Base-by-base conservation (phyloP, 2,888 invertebrate species). In the Polylopha cassiicola region DNA sequence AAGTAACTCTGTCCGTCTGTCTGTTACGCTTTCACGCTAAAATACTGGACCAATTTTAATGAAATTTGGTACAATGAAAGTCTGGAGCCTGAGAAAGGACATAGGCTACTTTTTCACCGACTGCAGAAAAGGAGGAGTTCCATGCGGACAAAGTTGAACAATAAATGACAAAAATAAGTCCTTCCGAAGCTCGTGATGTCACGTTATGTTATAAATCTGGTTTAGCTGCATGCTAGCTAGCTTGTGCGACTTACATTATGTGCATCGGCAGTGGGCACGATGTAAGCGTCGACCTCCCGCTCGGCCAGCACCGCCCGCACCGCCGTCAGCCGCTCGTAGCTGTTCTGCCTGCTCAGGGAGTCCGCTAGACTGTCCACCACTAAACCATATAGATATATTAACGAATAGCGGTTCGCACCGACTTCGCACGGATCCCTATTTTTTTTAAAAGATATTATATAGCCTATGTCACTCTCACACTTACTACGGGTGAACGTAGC, bases 201-300 rank as follows among this genome's bases (percentile, higher is more conserved):
- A 3, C 3, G 3, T 26, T 11, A 13, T 3, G 13, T 6, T 3
- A 27, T 9, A 15, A 14, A 27, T 5, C 8, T 14, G 4, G 11
- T 15, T 5, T 4, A 4, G 13, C 0, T 10, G 4, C 4, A 18
- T 4, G 9, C 11, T 14, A 10, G 4, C 26, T 15, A 13, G 15
- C n/a, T 43, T 47, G 17, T 8, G 10, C 16, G 29, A 46, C 74
- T 72, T 54, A 92, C 92, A 71, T 91, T 90, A 70, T 97, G 97
- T 0, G 94, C 92, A 78, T 97, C 97, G 15, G 88, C 91, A 0
- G 93, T 92, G 1, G 94, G 94, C 5, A 97, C 88, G 24, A 97
- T 92, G 58, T 95, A 94, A 0, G 95, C 97, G 44, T 92, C 87
- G 0, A 96, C 63, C 0, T 85, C 42, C 0, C 42, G 20, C 0